Evolutionary conservation across 1,140 invertebrate genomes (phyloP).

Genomic region (Pemphigus obesinymphae): DNA sequence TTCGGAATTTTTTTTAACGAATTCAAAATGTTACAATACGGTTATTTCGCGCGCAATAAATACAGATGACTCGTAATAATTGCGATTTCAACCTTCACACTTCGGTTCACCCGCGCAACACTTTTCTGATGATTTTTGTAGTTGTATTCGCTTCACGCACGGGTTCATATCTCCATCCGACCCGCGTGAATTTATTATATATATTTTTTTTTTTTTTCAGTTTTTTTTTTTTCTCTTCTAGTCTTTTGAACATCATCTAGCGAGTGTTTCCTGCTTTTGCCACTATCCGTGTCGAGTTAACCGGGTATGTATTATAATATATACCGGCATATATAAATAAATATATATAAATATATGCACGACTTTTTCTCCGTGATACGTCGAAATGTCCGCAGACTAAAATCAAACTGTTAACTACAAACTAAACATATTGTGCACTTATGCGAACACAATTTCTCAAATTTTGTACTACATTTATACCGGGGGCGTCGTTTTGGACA

Average conservation of each 20-base stretch:
- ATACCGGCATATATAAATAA: too few species aligned
- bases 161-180: background rate
- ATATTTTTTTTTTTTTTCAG: background rate
- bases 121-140: slow-evolving; percentile 15
- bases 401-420: too few species aligned
- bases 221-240: background rate
- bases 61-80: background rate
- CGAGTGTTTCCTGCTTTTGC: background rate
- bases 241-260: background rate
- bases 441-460: too few species aligned
- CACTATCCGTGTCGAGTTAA: background rate
- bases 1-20: too few species aligned
- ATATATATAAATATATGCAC: too few species aligned
- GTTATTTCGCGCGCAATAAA: background rate
- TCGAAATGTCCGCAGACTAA: too few species aligned
- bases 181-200: background rate
- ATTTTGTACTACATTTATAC: too few species aligned
- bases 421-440: too few species aligned
- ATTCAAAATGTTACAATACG: too few species aligned
- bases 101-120: background rate
- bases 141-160: slow-evolving; percentile 28
- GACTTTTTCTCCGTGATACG: too few species aligned
- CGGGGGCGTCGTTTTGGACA: too few species aligned
- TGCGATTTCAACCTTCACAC: slow-evolving; percentile 23
- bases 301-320: too few species aligned